Percentiles rank a stretch among this genome's conserved stretches.
Evolutionary conservation across 2,888 invertebrate genomes (phyloP).

Genomic region (Cerceris ruficornis): DNA sequence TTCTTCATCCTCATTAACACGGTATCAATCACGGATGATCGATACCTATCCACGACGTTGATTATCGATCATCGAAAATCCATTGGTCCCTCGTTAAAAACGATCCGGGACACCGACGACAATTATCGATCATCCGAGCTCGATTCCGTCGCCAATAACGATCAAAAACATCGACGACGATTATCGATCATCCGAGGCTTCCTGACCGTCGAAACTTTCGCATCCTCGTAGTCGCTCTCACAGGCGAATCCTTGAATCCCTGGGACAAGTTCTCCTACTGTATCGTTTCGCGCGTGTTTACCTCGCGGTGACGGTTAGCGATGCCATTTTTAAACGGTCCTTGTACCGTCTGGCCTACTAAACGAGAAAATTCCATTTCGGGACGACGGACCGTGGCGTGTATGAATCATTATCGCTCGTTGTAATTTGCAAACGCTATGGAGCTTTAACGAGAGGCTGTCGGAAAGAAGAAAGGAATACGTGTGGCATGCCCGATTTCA

Average conservation of each 20-base stretch:
- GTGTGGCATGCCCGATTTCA: no score
- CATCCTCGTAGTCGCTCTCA: not conserved
- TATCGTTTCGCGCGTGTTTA: not conserved
- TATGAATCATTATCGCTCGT: not conserved
- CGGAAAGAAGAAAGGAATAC: no score
- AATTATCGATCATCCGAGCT: not conserved
- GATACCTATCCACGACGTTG: no score
- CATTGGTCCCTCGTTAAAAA: no score
- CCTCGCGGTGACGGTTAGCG: constrained; percentile 6
- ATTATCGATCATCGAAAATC: no score
- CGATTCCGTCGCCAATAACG: not conserved
- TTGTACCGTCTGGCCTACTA: constrained; percentile 15
- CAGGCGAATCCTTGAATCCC: not conserved
- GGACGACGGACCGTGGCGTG: not conserved
- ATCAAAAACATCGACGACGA: no score
- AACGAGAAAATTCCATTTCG: constrained; percentile 26
- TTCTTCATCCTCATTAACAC: no score
- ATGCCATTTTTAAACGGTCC: constrained; percentile 22
- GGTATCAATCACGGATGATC: no score
- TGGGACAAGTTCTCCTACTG: not conserved
- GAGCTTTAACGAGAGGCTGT: no score
- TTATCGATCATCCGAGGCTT: no score
- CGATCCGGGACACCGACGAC: no score
- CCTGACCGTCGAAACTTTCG: no score
- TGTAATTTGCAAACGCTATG: not conserved